A percentile compares a stretch with the other conserved stretches of the same genome.
phyloP scores from a whole-genome alignment of 2,888 invertebrate genomes.

The Agrypnus murinus region DNA sequence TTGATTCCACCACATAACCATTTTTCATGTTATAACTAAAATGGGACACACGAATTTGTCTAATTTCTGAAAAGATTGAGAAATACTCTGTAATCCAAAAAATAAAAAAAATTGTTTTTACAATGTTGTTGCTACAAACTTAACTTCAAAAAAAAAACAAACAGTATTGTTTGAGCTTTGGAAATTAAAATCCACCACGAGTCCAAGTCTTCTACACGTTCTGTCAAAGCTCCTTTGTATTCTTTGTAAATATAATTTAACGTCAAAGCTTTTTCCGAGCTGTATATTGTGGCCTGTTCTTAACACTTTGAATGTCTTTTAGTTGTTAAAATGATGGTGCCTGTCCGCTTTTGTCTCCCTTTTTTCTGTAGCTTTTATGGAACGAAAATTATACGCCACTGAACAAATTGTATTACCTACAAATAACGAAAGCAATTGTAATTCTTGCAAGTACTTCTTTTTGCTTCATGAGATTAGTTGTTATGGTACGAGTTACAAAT shows the following conservation, averaged over 20 bases:
- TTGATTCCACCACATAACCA: too few relatives aligned
- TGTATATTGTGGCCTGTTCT: slow-evolving; percentile 26
- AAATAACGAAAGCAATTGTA: too few relatives aligned
- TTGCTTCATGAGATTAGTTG: too few relatives aligned
- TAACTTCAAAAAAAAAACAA: too few relatives aligned
- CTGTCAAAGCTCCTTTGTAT: slow-evolving; percentile 36
- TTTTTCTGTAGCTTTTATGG: neutral
- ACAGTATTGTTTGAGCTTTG: neutral
- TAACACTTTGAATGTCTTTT: slow-evolving; percentile 21
- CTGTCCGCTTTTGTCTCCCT: slow-evolving; percentile 6
- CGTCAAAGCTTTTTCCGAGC: slow-evolving; percentile 14
- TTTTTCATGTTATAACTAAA: too few relatives aligned
- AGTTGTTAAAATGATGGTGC: slow-evolving; percentile 2
- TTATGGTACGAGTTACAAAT: too few relatives aligned
- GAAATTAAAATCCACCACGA: slow-evolving; percentile 11
- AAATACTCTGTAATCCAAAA: too few relatives aligned
- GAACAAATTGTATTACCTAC: neutral
- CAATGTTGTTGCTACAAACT: too few relatives aligned
- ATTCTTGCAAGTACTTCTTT: too few relatives aligned
- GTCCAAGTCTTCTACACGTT: slow-evolving; percentile 32
- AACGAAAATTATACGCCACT: neutral
- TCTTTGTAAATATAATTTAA: slow-evolving; percentile 30
- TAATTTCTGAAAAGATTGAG: too few relatives aligned
- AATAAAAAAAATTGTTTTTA: too few relatives aligned
- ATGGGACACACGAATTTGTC: too few relatives aligned